Conservation (phyloP, 2,888 invertebrate species). For the Amphipoea lucens region DNA sequence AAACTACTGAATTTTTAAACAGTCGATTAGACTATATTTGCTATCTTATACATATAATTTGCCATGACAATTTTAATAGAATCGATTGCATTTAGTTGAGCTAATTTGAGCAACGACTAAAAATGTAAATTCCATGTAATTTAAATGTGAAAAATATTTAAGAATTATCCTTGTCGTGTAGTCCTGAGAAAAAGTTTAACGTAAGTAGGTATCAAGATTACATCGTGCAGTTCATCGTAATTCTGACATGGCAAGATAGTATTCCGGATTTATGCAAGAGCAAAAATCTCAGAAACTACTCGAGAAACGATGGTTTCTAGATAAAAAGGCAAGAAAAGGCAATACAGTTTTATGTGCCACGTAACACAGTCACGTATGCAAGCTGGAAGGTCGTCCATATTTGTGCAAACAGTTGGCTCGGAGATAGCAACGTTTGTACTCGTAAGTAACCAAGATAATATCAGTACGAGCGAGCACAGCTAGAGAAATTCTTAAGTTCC, state of each 20-base stretch:
- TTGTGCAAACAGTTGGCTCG: conserved; percentile 84
- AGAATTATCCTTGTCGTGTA: conserved; percentile 7
- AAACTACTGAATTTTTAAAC: conserved; percentile 49
- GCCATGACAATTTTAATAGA: background rate
- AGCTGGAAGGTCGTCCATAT: conserved; percentile 80
- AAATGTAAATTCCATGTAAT: background rate
- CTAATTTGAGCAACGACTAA: background rate
- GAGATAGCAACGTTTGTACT: conserved; percentile 85
- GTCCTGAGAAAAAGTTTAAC: conserved; percentile 26
- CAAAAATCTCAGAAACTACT: conserved; percentile 54
- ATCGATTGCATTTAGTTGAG: background rate
- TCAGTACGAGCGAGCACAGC: conserved; percentile 70
- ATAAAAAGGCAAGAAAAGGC: conserved; percentile 69
- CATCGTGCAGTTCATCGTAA: conserved; percentile 34
- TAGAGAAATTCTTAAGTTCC: conserved; percentile 75
- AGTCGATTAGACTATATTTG: background rate
- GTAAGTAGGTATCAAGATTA: conserved; percentile 37
- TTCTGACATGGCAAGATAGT: conserved; percentile 36
- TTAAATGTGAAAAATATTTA: background rate
- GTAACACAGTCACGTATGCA: conserved; percentile 81
- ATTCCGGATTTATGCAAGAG: conserved; percentile 41
- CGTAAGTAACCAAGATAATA: conserved; percentile 83
- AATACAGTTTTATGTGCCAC: conserved; percentile 67
- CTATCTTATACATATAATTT: background rate
- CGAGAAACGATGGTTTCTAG: conserved; percentile 57